phyloP scores from a whole-genome alignment of 2,888 invertebrate genomes.

The Epinotia brunnichana region DNA sequence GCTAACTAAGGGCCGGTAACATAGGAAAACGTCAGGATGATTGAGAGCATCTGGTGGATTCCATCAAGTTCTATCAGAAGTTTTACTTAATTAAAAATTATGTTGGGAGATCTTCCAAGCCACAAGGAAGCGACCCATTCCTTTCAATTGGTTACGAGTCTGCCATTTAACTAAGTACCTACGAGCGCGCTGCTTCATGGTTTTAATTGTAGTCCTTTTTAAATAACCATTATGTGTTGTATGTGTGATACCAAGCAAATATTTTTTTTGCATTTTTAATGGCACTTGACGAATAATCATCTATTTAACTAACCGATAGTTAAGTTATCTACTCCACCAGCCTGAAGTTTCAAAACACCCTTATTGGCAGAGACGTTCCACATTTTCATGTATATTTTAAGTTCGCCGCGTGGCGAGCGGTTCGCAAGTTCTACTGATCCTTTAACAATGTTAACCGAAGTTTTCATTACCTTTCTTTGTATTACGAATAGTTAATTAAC shows the following conservation, averaged over 20 bases:
- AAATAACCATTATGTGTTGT: too few relatives aligned
- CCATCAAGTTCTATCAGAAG: not conserved
- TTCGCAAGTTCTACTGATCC: slow-evolving; percentile 66
- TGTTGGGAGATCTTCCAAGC: not conserved
- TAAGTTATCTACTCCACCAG: slow-evolving; percentile 15
- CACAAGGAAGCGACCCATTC: not conserved
- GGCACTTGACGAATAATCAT: not conserved
- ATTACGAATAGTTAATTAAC: slow-evolving; percentile 70
- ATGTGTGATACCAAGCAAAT: too few relatives aligned
- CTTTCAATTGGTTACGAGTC: not conserved
- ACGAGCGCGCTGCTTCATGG: too few relatives aligned
- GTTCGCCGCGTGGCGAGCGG: slow-evolving; percentile 57
- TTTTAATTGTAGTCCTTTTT: too few relatives aligned
- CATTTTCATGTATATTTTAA: slow-evolving; percentile 72
- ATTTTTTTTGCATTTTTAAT: too few relatives aligned
- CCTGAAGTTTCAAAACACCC: slow-evolving; percentile 57
- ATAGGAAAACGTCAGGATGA: not conserved
- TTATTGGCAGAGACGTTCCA: slow-evolving; percentile 66
- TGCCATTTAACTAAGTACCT: not conserved
- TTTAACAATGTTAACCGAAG: slow-evolving; percentile 70
- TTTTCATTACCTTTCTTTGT: slow-evolving; percentile 65
- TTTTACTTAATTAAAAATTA: not conserved
- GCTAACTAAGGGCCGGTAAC: slow-evolving; percentile 35
- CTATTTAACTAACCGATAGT: not conserved
- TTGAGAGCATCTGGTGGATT: slow-evolving; percentile 6